Percentiles rank a stretch among this genome's conserved stretches.
Conservation (phyloP, 2,888 invertebrate species). For the Antitype chi region DNA sequence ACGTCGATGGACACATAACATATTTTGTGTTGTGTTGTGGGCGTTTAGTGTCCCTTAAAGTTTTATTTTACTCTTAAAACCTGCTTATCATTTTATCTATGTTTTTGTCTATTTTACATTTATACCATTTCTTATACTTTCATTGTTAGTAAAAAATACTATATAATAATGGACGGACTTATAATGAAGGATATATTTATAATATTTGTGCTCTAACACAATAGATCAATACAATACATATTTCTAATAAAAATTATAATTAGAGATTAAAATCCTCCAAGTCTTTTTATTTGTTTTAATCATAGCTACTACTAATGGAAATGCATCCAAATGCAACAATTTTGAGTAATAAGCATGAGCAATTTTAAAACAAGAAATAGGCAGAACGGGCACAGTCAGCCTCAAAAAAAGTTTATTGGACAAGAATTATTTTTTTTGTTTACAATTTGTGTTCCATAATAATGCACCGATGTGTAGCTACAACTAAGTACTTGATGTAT, state of each 20-base stretch:
- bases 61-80: neutral
- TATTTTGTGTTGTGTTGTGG: no score
- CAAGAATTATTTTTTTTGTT: neutral
- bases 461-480: neutral
- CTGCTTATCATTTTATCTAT: neutral
- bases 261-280: slow-evolving; percentile 36
- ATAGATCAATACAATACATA: neutral
- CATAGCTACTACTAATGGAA: neutral
- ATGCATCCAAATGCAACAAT: slow-evolving; percentile 1
- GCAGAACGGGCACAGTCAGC: neutral
- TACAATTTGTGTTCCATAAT: neutral
- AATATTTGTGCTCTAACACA: slow-evolving; percentile 6
- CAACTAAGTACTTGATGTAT: neutral
- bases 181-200: slow-evolving; percentile 13
- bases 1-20: no score
- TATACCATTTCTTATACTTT: neutral
- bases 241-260: slow-evolving; percentile 1
- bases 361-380: neutral
- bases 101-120: neutral
- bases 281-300: neutral
- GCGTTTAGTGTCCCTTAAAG: no score
- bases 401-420: no score
- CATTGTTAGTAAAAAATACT: neutral
- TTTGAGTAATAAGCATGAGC: neutral
- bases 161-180: no score